These are phyloP conservation scores for Brachyopa scutellaris DNA, from an alignment of 2,888 invertebrate genomes.

Conservation along the genomic window DNA sequence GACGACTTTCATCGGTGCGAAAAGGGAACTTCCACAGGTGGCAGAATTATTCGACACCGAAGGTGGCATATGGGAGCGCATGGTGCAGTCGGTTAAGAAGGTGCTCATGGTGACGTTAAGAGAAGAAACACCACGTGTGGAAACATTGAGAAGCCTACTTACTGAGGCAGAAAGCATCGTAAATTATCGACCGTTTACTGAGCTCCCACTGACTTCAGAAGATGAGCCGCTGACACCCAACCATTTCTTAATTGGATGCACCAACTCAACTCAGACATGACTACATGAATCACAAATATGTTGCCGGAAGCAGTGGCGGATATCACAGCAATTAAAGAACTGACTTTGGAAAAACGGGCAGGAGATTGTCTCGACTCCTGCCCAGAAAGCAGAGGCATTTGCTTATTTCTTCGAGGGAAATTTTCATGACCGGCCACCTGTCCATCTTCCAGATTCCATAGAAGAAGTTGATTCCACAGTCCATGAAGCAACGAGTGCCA, in stretches of 20 bases:
- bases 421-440: too few relatives aligned
- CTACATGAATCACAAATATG: neutral
- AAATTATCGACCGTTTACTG: constrained; percentile 12
- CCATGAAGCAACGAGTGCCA: too few relatives aligned
- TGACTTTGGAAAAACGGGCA: constrained; percentile 9
- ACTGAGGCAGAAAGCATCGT: constrained; percentile 48
- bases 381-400: too few relatives aligned
- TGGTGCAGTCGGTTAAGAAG: constrained; percentile 53
- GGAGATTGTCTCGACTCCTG: too few relatives aligned
- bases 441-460: too few relatives aligned
- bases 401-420: too few relatives aligned
- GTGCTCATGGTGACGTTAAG: constrained; percentile 48
- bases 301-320: constrained; percentile 26
- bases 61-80: constrained; percentile 44
- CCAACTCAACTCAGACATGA: constrained; percentile 25
- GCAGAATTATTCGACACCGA: constrained; percentile 34
- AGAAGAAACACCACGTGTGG: constrained; percentile 46
- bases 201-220: constrained; percentile 23
- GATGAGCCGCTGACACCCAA: constrained; percentile 53
- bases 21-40: constrained; percentile 8
- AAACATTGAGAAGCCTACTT: constrained; percentile 51
- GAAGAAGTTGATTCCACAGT: too few relatives aligned
- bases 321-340: constrained; percentile 15
- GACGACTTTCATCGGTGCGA: constrained; percentile 50
- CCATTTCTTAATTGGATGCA: constrained; percentile 41